phyloP scores from a whole-genome alignment of 2,888 invertebrate genomes.

The Rotaria magnacalcarata region DNA sequence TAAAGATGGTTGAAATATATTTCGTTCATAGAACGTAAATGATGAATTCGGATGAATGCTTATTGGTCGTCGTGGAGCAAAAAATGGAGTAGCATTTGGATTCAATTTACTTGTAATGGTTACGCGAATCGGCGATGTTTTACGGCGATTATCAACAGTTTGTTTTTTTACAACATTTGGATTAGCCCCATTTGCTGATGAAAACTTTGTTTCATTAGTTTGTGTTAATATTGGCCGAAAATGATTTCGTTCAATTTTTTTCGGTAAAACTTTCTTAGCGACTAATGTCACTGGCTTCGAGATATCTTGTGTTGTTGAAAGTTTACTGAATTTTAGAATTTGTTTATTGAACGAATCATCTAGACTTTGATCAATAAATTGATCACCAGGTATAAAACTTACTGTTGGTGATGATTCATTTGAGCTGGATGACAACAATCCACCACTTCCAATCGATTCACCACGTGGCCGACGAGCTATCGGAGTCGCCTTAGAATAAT shows the following conservation, averaged over 20 bases:
- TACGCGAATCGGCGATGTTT: conserved; percentile 15
- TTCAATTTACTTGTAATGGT: conserved; percentile 22
- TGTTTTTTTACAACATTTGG: neutral
- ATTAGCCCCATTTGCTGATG: neutral
- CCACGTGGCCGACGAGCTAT: neutral
- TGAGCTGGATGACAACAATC: neutral
- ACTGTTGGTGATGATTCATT: neutral
- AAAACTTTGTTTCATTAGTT: neutral
- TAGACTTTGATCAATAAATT: neutral
- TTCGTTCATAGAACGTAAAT: neutral
- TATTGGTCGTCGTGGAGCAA: neutral
- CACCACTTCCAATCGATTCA: neutral
- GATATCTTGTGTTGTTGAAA: neutral
- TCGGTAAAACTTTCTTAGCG: conserved; percentile 3
- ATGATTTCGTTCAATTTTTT: neutral
- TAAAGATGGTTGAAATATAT: neutral
- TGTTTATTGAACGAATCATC: neutral
- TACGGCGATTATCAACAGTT: neutral
- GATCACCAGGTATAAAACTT: neutral
- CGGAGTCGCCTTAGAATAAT: neutral
- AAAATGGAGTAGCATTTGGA: conserved; percentile 8
- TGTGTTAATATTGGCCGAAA: neutral
- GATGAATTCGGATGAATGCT: neutral
- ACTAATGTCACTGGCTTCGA: neutral
- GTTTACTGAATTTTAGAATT: neutral